Conservation (phyloP, 2,888 invertebrate species). For the Boloria euphrosyne region DNA sequence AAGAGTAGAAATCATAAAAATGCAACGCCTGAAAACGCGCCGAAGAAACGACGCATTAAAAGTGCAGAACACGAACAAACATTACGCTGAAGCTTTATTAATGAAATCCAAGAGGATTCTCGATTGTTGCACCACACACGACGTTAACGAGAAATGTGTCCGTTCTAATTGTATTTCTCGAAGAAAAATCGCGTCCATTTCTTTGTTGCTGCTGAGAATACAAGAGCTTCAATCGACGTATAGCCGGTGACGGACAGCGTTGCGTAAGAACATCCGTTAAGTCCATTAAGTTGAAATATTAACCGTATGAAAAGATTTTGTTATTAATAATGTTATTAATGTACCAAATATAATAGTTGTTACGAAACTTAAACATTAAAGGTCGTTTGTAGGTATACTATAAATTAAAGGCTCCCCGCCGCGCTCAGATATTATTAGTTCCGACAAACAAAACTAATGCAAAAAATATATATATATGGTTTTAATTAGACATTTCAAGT, state of each 20-base stretch:
- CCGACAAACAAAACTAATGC: too few relatives aligned
- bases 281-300: conserved; percentile 8
- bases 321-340: too few relatives aligned
- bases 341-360: too few relatives aligned
- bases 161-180: conserved; percentile 70
- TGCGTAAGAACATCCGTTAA: not conserved
- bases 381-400: too few relatives aligned
- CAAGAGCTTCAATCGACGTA: conserved; percentile 26
- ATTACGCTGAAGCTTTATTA: conserved; percentile 39
- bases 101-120: conserved; percentile 49
- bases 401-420: too few relatives aligned
- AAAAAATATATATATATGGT: too few relatives aligned
- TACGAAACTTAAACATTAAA: too few relatives aligned
- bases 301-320: not conserved
- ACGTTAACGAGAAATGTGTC: conserved; percentile 62
- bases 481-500: too few relatives aligned
- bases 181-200: conserved; percentile 72
- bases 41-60: conserved; percentile 27
- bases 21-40: conserved; percentile 10
- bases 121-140: conserved; percentile 59
- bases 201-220: conserved; percentile 52
- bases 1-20: conserved; percentile 26
- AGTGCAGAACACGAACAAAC: conserved; percentile 29
- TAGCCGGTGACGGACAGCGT: conserved; percentile 21
- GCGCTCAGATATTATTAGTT: too few relatives aligned